Evolutionary conservation across 2,888 invertebrate genomes (phyloP).

Genomic region (Malthinus flaveolus): DNA sequence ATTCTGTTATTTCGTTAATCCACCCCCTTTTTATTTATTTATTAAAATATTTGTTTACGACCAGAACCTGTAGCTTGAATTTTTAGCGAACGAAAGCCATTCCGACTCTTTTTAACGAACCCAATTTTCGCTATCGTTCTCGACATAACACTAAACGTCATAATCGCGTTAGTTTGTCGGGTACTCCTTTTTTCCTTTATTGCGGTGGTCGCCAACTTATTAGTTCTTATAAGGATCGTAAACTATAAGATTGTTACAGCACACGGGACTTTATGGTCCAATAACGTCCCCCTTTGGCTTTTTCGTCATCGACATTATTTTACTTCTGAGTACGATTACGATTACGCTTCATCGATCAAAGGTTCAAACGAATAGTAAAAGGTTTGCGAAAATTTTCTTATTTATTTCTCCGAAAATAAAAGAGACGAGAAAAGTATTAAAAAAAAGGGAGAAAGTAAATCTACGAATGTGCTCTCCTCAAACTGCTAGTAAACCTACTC

Average conservation of each 20-base stretch:
- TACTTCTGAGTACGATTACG: background rate
- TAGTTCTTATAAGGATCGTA: constrained; percentile 34
- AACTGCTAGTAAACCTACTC: constrained; percentile 9
- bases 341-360: constrained; percentile 20
- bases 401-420: too few relatives aligned
- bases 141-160: constrained; percentile 33
- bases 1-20: background rate
- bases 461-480: background rate
- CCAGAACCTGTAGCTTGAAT: background rate
- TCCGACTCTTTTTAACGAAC: constrained; percentile 12
- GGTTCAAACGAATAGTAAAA: background rate
- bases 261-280: constrained; percentile 31
- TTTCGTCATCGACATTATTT: constrained; percentile 19
- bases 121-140: constrained; percentile 27
- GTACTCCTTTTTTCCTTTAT: constrained; percentile 31
- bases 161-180: constrained; percentile 32
- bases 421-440: too few relatives aligned
- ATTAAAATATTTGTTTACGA: background rate
- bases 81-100: background rate
- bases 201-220: constrained; percentile 34
- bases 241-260: constrained; percentile 32
- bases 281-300: constrained; percentile 27
- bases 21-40: background rate
- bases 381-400: too few relatives aligned
- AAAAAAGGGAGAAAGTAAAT: background rate